Evolutionary conservation across 2,888 invertebrate species (phyloP).

Genomic region (Linnaemya tessellans): DNA sequence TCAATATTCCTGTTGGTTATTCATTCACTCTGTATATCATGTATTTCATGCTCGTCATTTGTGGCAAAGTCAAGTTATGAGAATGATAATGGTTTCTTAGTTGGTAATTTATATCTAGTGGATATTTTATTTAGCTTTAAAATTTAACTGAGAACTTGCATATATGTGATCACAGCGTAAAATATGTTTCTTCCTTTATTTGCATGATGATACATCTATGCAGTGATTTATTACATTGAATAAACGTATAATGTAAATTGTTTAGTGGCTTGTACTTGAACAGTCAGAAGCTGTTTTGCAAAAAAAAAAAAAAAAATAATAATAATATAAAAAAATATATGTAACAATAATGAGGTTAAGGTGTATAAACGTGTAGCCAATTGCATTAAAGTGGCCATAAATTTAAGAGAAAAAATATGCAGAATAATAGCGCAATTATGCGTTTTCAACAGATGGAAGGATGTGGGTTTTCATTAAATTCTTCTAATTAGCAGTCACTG

Average conservation of each 20-base stretch:
- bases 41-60: slow-evolving; percentile 34
- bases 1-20: slow-evolving; percentile 28
- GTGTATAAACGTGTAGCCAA: slow-evolving; percentile 45
- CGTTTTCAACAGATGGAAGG: slow-evolving; percentile 13
- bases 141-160: slow-evolving; percentile 20
- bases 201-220: slow-evolving; percentile 66
- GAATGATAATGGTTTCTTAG: slow-evolving; percentile 26
- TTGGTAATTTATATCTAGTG: slow-evolving; percentile 26
- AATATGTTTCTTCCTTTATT: slow-evolving; percentile 35
- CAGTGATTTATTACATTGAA: slow-evolving; percentile 66
- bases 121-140: slow-evolving; percentile 32
- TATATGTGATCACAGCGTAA: slow-evolving; percentile 39
- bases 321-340: no score
- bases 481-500: neutral
- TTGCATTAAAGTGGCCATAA: slow-evolving; percentile 42
- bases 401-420: neutral
- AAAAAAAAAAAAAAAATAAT: neutral
- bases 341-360: slow-evolving; percentile 67
- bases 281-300: slow-evolving; percentile 67
- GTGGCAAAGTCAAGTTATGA: slow-evolving; percentile 22
- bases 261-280: slow-evolving; percentile 40
- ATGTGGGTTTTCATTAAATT: slow-evolving; percentile 3
- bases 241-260: slow-evolving; percentile 58
- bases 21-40: slow-evolving; percentile 55
- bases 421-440: slow-evolving; percentile 37